Evolutionary conservation across 2,888 invertebrate species (phyloP), one percentile per base, ranked within the genome.

Genomic region (Nomada lathburiana): DNA sequence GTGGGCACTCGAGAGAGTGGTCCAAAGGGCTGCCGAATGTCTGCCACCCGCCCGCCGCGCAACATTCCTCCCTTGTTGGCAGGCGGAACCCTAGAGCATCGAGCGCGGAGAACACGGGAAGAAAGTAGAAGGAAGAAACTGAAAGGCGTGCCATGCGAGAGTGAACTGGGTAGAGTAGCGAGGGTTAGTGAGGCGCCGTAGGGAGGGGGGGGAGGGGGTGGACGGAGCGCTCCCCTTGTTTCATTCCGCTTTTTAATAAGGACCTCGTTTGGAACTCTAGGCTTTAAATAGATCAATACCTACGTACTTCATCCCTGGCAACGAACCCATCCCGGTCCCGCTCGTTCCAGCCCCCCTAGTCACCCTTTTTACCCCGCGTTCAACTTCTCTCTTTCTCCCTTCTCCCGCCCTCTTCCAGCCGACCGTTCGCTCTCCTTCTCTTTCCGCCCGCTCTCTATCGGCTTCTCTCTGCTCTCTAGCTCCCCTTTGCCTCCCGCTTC

Each of bases 181-280:
- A 57, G 76, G 68, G 80, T 53, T 47, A 74, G 29, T 75, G 76
- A 84, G 83, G 71, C 70, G 80, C 36, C 55, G n/a, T n/a, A n/a
- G n/a, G n/a, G n/a, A n/a, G n/a, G n/a, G n/a, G n/a, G n/a, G n/a
- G n/a, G n/a, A n/a, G n/a, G 82, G 83, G 82, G 83, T 80, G 87
- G 83, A 86, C 83, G 86, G 80, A 87, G 88, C 90, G 83, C 89
- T 26, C 26, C 91, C 93, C 92, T 92, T 92, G 92, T 93, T 93
- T 93, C 92, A 93, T 93, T 93, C 93, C 91, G 93, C 93, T 94
- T 94, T 94, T 94, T 94, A 93, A 94, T 94, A 94, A 94, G 93
- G 93, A 93, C 93, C 93, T 94, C 94, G 93, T 94, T 94, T 94
- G 94, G 93, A 94, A 93, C 93, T 94, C 93, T 93, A 93, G 93